Percentiles rank a stretch among this genome's conserved stretches.
phyloP scores from a whole-genome alignment of 2,113 vertebrate species.

The Tetraodon nigroviridis region DNA sequence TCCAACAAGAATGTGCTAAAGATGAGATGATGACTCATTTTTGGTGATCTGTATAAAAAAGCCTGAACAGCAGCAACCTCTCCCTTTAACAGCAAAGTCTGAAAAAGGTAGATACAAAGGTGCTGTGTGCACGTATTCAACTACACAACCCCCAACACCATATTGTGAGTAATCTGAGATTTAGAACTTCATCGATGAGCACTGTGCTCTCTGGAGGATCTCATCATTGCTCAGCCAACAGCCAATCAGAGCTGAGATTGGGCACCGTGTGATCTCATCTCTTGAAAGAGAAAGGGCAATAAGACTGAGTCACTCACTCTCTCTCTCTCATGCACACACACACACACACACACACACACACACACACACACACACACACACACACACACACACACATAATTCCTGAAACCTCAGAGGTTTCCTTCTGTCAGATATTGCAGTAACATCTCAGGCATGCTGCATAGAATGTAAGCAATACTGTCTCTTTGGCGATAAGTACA shows the following conservation, averaged over 20 bases:
- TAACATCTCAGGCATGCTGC: slow-evolving; percentile 20
- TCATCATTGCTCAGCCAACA: slow-evolving; percentile 50
- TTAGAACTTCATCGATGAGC: slow-evolving; percentile 58
- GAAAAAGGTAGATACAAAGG: slow-evolving; percentile 21
- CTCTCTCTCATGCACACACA: slow-evolving; percentile 7
- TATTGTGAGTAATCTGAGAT: slow-evolving; percentile 46
- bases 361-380: slow-evolving; percentile 12
- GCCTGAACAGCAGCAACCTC: slow-evolving; percentile 6
- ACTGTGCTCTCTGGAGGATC: slow-evolving; percentile 46
- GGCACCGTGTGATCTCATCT: slow-evolving; percentile 50
- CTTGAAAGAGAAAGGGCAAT: slow-evolving; percentile 40
- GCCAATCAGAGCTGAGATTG: slow-evolving; percentile 55
- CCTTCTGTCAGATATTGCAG: slow-evolving; percentile 25
- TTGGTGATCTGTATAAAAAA: slow-evolving; percentile 18
- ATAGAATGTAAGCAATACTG: background rate
- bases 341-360: background rate
- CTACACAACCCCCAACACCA: slow-evolving; percentile 29
- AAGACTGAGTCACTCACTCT: slow-evolving; percentile 13
- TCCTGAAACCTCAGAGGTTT: slow-evolving; percentile 26
- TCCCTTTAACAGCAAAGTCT: slow-evolving; percentile 28
- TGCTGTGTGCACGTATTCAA: background rate
- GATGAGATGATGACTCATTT: slow-evolving; percentile 14
- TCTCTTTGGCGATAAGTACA: slow-evolving; percentile 5
- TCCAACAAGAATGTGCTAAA: background rate
- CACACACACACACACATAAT: slow-evolving; percentile 12